Conservation (phyloP, 2,113 vertebrate genomes). For the Dascyllus trimaculatus region DNA sequence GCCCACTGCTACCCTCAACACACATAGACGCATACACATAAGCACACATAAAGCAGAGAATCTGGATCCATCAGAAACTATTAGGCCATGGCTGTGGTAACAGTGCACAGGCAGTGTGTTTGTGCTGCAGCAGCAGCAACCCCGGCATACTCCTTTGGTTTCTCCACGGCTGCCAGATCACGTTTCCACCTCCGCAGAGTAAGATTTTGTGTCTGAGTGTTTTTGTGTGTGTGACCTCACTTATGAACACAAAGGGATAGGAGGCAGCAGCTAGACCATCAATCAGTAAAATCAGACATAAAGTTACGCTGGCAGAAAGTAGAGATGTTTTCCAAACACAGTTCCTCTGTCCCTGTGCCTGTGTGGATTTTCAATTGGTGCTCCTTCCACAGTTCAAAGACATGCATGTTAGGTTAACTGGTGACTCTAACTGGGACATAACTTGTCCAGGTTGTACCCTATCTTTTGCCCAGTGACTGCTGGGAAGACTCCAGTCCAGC, state of each 20-base stretch:
- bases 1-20: not conserved
- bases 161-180: constrained; percentile 70
- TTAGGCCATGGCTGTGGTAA: constrained; percentile 59
- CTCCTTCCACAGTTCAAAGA: too few species aligned
- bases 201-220: constrained; percentile 45
- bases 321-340: too few species aligned
- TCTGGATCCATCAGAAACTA: constrained; percentile 70
- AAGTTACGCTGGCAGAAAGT: too few species aligned
- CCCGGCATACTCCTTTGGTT: constrained; percentile 54
- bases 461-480: too few species aligned
- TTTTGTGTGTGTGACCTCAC: constrained; percentile 45
- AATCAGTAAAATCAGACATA: too few species aligned
- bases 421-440: too few species aligned
- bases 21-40: constrained; percentile 17
- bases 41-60: constrained; percentile 30
- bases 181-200: constrained; percentile 58
- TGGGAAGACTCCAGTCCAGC: too few species aligned
- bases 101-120: constrained; percentile 66
- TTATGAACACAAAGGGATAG: constrained; percentile 19
- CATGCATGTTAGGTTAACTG: too few species aligned
- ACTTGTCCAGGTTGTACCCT: too few species aligned
- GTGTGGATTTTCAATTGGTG: too few species aligned
- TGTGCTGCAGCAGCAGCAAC: constrained; percentile 51
- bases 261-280: constrained; percentile 10
- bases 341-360: too few species aligned